These are phyloP conservation scores for Hemibagrus guttatus DNA, from an alignment of 2,797 vertebrate species.

Conservation along the genomic window DNA sequence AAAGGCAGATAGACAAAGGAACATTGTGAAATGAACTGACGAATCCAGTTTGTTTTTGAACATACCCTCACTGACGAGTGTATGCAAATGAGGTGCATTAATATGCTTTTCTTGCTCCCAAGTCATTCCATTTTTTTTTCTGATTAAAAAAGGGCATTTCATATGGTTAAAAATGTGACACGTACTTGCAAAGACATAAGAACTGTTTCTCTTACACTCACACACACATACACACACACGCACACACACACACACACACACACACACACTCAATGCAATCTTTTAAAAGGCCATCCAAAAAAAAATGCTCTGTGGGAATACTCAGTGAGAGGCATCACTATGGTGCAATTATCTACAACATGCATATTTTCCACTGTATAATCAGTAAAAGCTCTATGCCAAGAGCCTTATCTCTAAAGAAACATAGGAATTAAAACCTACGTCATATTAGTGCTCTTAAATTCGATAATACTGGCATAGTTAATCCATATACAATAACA, in stretches of 20 bases:
- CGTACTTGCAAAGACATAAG: conserved; percentile 47
- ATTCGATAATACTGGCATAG: conserved; percentile 44
- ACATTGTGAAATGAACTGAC: conserved; percentile 83
- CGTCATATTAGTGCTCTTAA: conserved; percentile 58
- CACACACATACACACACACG: background rate
- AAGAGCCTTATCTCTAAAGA: conserved; percentile 56
- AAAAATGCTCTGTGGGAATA: conserved; percentile 56
- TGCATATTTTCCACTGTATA: conserved; percentile 61
- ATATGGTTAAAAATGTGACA: conserved; percentile 73
- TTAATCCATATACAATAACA: conserved; percentile 54
- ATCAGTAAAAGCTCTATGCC: conserved; percentile 56
- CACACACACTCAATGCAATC: conserved; percentile 56
- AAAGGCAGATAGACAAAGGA: conserved; percentile 84
- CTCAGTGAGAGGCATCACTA: conserved; percentile 58
- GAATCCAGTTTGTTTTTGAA: conserved; percentile 78
- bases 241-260: conserved; percentile 41
- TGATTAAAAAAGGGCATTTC: conserved; percentile 81
- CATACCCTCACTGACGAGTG: conserved; percentile 79
- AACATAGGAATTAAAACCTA: conserved; percentile 60
- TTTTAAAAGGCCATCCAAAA: conserved; percentile 66
- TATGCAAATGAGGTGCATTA: conserved; percentile 83
- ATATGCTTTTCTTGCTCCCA: conserved; percentile 80
- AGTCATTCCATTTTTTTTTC: conserved; percentile 82
- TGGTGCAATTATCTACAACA: conserved; percentile 67
- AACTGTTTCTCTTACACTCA: conserved; percentile 41